phyloP scores from a whole-genome alignment of 2,888 invertebrate species.

The Allacma fusca region DNA sequence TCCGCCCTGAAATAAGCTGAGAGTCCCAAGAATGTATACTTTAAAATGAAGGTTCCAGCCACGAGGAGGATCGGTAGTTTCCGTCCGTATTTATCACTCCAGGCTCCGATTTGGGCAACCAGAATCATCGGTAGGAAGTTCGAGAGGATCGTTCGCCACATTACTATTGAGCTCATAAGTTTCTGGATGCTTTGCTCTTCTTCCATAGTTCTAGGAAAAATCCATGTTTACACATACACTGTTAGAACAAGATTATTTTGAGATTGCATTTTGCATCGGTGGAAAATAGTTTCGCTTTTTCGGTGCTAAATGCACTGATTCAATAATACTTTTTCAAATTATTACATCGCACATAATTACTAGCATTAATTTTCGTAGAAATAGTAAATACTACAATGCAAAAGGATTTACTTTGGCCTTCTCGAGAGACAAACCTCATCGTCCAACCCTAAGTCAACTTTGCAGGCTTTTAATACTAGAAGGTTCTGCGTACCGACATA shows the following conservation, averaged over 20 bases:
- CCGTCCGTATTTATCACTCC: not conserved
- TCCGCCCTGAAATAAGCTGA: constrained; percentile 14
- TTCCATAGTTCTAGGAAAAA: not conserved
- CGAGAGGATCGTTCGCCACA: not conserved
- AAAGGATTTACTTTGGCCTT: not conserved
- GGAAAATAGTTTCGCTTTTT: no score
- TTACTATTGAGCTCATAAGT: not conserved
- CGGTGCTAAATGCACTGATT: no score
- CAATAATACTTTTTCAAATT: no score
- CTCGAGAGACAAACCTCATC: not conserved
- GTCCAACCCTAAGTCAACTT: not conserved
- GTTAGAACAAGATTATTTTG: no score
- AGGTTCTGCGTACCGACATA: not conserved
- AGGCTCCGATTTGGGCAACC: not conserved
- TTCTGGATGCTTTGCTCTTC: not conserved
- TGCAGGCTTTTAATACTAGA: not conserved
- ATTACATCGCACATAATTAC: no score
- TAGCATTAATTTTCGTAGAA: no score
- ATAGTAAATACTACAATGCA: no score
- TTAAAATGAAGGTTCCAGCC: constrained; percentile 43
- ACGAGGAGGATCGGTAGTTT: not conserved
- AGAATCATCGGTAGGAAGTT: not conserved
- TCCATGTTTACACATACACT: no score
- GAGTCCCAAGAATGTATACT: constrained; percentile 51
- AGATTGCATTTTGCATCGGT: no score